phyloP scores from a whole-genome alignment of 2,888 invertebrate genomes.

The Dynastes maya region DNA sequence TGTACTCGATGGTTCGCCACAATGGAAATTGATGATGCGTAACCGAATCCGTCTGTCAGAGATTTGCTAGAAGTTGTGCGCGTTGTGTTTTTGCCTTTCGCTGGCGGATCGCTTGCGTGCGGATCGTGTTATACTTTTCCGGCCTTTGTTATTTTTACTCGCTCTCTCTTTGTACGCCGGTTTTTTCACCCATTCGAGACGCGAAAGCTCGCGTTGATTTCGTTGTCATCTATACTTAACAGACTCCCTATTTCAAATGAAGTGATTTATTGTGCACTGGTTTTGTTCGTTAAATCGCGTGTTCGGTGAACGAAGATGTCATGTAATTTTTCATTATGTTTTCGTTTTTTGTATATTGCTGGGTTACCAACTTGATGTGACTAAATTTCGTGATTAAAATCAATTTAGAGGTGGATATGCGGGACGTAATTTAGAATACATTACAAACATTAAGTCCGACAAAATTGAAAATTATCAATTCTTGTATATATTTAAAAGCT shows the following conservation, averaged over 20 bases:
- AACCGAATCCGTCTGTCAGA: conserved; percentile 22
- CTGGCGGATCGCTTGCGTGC: not conserved
- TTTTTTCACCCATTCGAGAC: not conserved
- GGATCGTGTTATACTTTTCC: conserved; percentile 14
- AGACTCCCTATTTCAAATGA: conserved; percentile 16
- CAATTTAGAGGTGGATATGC: no score
- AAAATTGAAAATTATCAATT: no score
- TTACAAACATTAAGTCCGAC: no score
- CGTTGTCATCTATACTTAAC: conserved; percentile 16
- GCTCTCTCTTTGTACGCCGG: not conserved
- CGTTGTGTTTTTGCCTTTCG: conserved; percentile 29
- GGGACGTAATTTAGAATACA: no score
- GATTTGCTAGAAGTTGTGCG: conserved; percentile 1
- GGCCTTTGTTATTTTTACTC: conserved; percentile 19
- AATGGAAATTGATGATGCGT: conserved; percentile 37
- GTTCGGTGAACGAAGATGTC: not conserved
- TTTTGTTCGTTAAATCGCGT: not conserved
- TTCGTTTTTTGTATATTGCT: not conserved
- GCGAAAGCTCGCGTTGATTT: not conserved
- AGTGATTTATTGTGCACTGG: conserved; percentile 9
- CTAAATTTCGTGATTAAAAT: no score
- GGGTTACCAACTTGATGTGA: no score
- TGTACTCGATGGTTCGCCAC: conserved; percentile 1
- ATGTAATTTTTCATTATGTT: not conserved
- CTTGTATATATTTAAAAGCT: no score